Evolutionary conservation across 2,888 invertebrate species (phyloP), one percentile per base, ranked within the genome.

Genomic region (Marasmarcha lunaedactyla): DNA sequence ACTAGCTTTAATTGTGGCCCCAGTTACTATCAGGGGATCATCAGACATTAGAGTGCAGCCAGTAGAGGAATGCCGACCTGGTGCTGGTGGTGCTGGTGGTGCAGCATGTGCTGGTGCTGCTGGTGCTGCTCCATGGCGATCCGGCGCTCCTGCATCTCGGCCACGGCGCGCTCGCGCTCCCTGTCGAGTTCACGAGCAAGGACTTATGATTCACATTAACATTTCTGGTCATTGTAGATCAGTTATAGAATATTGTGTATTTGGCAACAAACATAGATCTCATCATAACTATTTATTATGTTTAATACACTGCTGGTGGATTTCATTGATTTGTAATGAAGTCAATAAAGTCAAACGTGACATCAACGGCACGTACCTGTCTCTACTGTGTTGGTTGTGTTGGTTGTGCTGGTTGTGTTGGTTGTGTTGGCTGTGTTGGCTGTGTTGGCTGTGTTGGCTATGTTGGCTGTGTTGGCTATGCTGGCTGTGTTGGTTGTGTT

Each of bases 71-170:
- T n/a, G n/a, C n/a, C n/a, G n/a, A n/a, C n/a, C n/a, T n/a, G n/a
- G n/a, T n/a, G n/a, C n/a, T n/a, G n/a, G n/a, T 20, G 20, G 3
- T 20, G 20, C 20, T 5, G 3, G 4, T 20, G 20, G 57, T 9
- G 57, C 58, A 1, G 59, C 61, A 11, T 50, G 54, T 58, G 58
- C 13, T 54, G 52, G 9, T 46, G 49, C 33, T 59, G 57, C 7
- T 55, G 60, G 13, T 63, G 67, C 4, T 71, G 70, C 38, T 78
- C 77, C 48, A 70, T 55, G 14, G 63, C 60, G 42, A 57, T 57
- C 46, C 74, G 77, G 2, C 77, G 57, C 43, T 78, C 76, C 39
- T 71, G 71, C 51, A 76, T 63, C 42, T 70, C 68, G 12, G 64
- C 71, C 52, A 77, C 64, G 3, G 66, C 69, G 9, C 30, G 30